Conservation (phyloP, 2,888 invertebrate species). For the Trichogramma evanescens region DNA sequence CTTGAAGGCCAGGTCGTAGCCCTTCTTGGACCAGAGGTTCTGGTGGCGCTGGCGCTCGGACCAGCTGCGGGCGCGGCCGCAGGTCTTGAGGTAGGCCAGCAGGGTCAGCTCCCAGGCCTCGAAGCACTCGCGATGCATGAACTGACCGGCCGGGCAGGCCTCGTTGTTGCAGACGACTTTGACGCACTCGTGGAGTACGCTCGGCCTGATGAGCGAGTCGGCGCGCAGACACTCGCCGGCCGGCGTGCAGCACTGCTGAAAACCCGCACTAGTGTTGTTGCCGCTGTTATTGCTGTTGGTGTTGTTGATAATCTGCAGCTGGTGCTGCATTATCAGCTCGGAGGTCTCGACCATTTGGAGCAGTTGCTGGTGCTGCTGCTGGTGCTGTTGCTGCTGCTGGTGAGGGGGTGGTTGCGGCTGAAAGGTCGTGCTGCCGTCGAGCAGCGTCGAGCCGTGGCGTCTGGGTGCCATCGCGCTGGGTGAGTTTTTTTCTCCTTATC, state of each 20-base stretch:
- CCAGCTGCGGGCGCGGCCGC: conserved; percentile 89
- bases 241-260: conserved; percentile 73
- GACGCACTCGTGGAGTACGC: conserved; percentile 72
- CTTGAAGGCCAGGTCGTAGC: conserved; percentile 91
- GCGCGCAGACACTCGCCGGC: conserved; percentile 72
- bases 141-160: conserved; percentile 77
- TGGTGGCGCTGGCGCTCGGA: conserved; percentile 89
- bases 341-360: conserved; percentile 33
- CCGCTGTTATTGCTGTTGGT: background rate
- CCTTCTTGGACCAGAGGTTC: conserved; percentile 96
- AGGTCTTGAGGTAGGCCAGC: conserved; percentile 79
- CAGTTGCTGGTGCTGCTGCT: background rate
- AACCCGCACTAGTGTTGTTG: conserved; percentile 37
- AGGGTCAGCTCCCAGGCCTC: conserved; percentile 89
- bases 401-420: background rate
- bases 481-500: background rate
- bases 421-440: conserved; percentile 10
- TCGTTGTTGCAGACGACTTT: conserved; percentile 94
- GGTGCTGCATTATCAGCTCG: conserved; percentile 23
- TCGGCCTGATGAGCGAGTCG: conserved; percentile 54
- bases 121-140: conserved; percentile 95
- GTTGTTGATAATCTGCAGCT: background rate
- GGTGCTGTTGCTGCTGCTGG: background rate
- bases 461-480: conserved; percentile 39
- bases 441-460: conserved; percentile 36